phyloP scores from a whole-genome alignment of 1,140 invertebrate genomes.

The Aphelenchoides fujianensis region DNA sequence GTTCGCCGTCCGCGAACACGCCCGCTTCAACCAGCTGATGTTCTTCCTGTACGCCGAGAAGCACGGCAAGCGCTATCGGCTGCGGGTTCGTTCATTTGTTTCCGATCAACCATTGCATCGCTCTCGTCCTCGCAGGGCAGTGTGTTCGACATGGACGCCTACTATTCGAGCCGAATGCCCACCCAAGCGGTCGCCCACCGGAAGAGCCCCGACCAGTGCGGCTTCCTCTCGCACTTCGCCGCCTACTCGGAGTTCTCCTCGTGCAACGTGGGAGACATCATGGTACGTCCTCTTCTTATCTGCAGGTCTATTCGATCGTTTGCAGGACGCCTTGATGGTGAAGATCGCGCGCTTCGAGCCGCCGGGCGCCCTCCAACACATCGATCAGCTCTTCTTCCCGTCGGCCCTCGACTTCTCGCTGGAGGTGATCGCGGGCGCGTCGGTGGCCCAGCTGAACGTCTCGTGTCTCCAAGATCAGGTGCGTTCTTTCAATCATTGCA shows the following conservation, averaged over 20 bases:
- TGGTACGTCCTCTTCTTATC: too few species aligned
- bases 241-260: constrained; percentile 5
- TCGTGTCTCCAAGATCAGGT: constrained; percentile 19
- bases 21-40: not conserved
- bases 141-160: constrained; percentile 18
- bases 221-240: constrained; percentile 12
- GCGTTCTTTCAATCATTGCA: not conserved
- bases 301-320: too few species aligned
- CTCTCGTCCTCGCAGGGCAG: not conserved
- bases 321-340: constrained; percentile 1
- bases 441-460: not conserved
- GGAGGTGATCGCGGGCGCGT: not conserved
- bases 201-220: constrained; percentile 4
- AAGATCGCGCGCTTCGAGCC: not conserved
- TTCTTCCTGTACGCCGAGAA: constrained; percentile 15
- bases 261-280: not conserved
- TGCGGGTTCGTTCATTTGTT: not conserved
- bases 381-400: constrained; percentile 21
- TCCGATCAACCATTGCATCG: not conserved
- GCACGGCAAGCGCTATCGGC: not conserved
- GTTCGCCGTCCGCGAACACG: constrained; percentile 1
- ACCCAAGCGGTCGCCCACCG: not conserved
- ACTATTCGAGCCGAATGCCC: constrained; percentile 16
- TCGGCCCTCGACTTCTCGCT: constrained; percentile 18
- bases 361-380: not conserved